Evolutionary conservation across 2,797 vertebrate species (phyloP).

Genomic region (Artibeus lituratus): DNA sequence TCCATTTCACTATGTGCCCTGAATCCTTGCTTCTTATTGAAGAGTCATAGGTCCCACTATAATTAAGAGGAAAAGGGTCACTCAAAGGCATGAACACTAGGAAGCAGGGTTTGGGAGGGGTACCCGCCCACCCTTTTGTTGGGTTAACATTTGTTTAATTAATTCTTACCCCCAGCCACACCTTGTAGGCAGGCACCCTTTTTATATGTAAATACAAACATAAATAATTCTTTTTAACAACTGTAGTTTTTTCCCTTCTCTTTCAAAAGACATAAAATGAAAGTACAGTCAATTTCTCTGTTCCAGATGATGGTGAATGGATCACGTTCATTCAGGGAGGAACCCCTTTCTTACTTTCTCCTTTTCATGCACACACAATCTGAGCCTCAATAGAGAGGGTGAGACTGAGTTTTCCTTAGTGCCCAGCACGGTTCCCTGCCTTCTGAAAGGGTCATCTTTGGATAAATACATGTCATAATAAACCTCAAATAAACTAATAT

Average conservation of each 20-base stretch:
- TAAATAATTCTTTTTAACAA: conserved; percentile 2
- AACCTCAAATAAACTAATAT: not conserved
- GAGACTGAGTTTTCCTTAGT: not conserved
- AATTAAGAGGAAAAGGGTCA: not conserved
- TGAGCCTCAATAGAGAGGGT: not conserved
- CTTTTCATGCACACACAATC: not conserved
- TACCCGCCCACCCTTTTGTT: not conserved
- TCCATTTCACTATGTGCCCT: not conserved
- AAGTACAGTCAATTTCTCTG: not conserved
- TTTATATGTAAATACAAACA: not conserved
- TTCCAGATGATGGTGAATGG: not conserved
- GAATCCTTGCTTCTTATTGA: not conserved
- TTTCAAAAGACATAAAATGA: not conserved
- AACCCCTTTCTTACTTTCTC: not conserved
- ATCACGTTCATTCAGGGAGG: not conserved
- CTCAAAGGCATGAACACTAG: not conserved
- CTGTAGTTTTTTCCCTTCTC: not conserved
- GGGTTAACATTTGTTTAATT: not conserved
- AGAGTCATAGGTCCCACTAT: not conserved
- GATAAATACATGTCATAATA: not conserved
- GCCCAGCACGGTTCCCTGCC: not conserved
- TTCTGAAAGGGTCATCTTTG: not conserved
- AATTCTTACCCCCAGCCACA: not conserved
- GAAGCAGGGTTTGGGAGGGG: not conserved
- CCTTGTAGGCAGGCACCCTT: not conserved